These are phyloP conservation scores for Cebus imitator DNA, from an alignment of 2,113 vertebrate species.

Conservation along the genomic window DNA sequence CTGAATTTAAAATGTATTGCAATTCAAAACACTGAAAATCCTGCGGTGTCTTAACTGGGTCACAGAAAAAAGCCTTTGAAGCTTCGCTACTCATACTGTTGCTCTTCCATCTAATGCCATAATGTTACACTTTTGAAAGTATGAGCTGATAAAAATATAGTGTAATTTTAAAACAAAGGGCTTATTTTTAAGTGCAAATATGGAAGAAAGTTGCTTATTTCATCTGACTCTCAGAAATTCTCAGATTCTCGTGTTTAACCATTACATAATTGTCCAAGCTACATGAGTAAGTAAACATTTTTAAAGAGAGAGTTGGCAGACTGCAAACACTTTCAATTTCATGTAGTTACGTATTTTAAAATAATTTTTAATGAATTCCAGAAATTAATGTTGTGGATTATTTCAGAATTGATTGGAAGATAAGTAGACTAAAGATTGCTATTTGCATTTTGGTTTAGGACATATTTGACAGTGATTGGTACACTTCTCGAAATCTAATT, in stretches of 20 bases:
- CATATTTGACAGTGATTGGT: conserved; percentile 95
- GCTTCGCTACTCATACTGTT: neutral
- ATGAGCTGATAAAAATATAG: neutral
- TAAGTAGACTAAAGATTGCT: conserved; percentile 36
- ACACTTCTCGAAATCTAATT: conserved; percentile 91
- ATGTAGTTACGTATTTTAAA: neutral
- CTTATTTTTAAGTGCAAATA: conserved; percentile 6
- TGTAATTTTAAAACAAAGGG: conserved; percentile 33
- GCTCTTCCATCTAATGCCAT: neutral
- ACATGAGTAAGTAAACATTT: conserved; percentile 25
- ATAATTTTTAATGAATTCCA: neutral
- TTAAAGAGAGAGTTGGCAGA: neutral
- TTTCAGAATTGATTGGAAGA: conserved; percentile 5
- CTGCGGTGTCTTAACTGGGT: neutral
- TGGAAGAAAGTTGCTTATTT: neutral
- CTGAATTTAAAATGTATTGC: neutral
- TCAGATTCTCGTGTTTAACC: neutral
- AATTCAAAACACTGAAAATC: neutral
- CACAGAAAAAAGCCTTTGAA: conserved; percentile 16
- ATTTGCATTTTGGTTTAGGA: conserved; percentile 85
- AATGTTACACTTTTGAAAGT: neutral
- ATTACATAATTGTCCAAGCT: neutral
- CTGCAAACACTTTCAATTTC: conserved; percentile 28
- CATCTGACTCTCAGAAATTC: neutral
- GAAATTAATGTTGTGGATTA: neutral